Conservation (phyloP, 2,888 invertebrate genomes). For the Leucophora obtusa region DNA sequence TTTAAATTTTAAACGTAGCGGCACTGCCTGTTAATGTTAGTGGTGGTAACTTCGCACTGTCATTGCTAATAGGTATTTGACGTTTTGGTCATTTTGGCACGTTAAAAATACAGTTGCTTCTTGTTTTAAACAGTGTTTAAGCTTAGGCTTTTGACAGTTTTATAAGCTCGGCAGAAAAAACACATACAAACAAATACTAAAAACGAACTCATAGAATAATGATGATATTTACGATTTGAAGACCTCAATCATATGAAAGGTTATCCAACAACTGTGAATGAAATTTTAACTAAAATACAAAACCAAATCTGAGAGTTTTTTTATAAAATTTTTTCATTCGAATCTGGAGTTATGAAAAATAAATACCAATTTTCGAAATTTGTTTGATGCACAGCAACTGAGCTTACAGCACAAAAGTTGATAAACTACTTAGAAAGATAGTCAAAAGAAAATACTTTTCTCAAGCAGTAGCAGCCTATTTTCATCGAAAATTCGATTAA, state of each 20-base stretch:
- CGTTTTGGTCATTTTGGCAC: constrained; percentile 69
- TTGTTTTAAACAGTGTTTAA: constrained; percentile 12
- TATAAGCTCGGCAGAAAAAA: constrained; percentile 42
- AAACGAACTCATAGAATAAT: constrained; percentile 37
- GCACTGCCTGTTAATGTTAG: constrained; percentile 64
- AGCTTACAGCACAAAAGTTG: no score
- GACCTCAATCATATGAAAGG: constrained; percentile 12
- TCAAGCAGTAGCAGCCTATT: no score
- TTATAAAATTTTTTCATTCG: no score
- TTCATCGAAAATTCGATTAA: no score
- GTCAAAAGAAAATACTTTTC: no score
- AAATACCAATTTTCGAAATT: no score
- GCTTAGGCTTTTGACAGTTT: constrained; percentile 63
- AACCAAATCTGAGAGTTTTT: no score
- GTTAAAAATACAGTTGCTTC: constrained; percentile 7
- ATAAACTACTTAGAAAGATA: no score
- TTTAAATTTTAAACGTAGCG: constrained; percentile 68
- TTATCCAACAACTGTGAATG: no score
- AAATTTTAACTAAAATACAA: no score
- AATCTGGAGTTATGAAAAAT: no score
- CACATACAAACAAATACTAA: background rate
- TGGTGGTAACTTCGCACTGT: constrained; percentile 54
- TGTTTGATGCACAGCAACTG: no score
- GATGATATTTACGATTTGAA: constrained; percentile 49
- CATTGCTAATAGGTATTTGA: constrained; percentile 62